These are phyloP conservation scores for Atethmia centrago DNA, from an alignment of 2,888 invertebrate genomes.

Conservation along the genomic window DNA sequence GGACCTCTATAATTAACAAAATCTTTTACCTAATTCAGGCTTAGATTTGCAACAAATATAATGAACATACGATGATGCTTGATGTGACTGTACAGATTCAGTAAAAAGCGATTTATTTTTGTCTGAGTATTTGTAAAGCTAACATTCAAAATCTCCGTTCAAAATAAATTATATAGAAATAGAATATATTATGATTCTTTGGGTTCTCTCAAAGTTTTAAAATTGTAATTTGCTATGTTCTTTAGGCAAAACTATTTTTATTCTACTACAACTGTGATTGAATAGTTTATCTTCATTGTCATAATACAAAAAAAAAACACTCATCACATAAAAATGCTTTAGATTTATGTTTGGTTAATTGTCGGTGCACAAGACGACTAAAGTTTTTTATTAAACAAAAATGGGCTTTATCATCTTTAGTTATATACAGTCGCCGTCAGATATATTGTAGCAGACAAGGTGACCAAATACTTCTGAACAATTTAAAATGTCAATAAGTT, in stretches of 20 bases:
- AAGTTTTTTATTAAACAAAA: conserved; percentile 13
- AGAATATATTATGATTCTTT: conserved; percentile 12
- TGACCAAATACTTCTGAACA: too few species aligned
- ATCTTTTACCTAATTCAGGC: conserved; percentile 6
- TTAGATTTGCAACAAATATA: conserved; percentile 10
- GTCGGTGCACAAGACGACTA: background rate
- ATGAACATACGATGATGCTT: conserved; percentile 5
- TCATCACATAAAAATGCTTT: conserved; percentile 5
- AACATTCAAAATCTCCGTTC: conserved; percentile 1
- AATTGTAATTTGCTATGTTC: conserved; percentile 2
- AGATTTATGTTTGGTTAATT: conserved; percentile 5
- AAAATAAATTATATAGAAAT: too few species aligned
- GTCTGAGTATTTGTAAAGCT: conserved; percentile 2
- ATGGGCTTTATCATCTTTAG: conserved; percentile 2
- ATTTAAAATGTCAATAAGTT: too few species aligned
- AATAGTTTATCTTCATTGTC: conserved; percentile 3
- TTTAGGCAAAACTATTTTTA: conserved; percentile 8
- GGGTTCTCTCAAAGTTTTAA: conserved; percentile 13
- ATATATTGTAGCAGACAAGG: too few species aligned
- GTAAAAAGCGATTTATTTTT: conserved; percentile 12
- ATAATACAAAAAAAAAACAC: conserved; percentile 2
- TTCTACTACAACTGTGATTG: conserved; percentile 1
- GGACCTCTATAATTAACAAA: conserved; percentile 1
- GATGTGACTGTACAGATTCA: conserved; percentile 10
- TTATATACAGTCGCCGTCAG: too few species aligned